A percentile compares a stretch with the other conserved stretches of the same genome.
Conservation (phyloP, 2,113 vertebrate species). For the Platichthys flesus region DNA sequence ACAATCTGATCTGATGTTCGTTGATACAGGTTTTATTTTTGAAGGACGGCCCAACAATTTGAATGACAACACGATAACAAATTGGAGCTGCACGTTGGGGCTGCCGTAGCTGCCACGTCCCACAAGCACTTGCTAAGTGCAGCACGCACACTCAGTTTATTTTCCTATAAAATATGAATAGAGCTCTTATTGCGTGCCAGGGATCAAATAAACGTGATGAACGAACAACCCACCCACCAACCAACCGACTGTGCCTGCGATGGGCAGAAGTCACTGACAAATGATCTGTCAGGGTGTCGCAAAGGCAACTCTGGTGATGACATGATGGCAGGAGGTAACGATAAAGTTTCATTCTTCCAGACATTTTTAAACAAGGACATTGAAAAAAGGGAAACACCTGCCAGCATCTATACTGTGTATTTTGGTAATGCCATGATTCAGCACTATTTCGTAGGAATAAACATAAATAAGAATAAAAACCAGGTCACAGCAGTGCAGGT, state of each 20-base stretch:
- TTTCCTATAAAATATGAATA: neutral
- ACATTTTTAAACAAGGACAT: neutral
- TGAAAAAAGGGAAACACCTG: neutral
- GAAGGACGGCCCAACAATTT: neutral
- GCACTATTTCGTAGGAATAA: neutral
- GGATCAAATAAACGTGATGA: neutral
- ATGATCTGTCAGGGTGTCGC: too few relatives aligned
- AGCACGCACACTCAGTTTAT: neutral
- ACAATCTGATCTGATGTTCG: neutral
- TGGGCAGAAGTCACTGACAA: neutral
- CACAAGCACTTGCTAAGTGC: neutral
- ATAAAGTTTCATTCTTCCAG: conserved; percentile 1
- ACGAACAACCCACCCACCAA: neutral
- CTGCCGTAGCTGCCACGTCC: neutral
- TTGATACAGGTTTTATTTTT: conserved; percentile 21
- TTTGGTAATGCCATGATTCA: neutral
- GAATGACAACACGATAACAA: neutral
- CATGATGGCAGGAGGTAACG: conserved; percentile 15
- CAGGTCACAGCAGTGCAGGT: neutral
- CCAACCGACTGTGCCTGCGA: neutral
- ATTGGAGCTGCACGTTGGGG: conserved; percentile 12
- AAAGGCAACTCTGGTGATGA: conserved; percentile 10
- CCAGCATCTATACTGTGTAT: neutral
- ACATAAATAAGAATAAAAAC: neutral
- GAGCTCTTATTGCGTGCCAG: neutral